These are phyloP conservation scores for Chlorocebus sabaeus DNA, from an alignment of 2,113 vertebrate genomes.

Conservation along the genomic window DNA sequence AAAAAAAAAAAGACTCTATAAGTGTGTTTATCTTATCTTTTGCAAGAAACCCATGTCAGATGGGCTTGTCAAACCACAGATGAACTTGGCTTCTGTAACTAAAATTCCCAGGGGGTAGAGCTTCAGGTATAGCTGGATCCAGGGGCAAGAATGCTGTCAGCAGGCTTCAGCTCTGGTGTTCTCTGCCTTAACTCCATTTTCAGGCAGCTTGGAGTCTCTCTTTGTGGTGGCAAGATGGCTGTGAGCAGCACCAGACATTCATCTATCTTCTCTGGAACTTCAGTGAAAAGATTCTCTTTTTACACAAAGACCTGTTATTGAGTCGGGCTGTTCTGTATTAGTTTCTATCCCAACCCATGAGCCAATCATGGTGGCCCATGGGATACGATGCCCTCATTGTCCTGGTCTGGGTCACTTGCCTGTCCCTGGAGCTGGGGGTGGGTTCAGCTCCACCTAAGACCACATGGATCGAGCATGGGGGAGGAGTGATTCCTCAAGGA, in stretches of 20 bases:
- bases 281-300: neutral
- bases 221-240: neutral
- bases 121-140: constrained; percentile 14
- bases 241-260: neutral
- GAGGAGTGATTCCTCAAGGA: constrained; percentile 45
- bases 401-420: neutral
- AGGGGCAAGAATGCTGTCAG: neutral
- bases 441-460: neutral
- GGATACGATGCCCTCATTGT: neutral
- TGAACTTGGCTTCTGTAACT: neutral
- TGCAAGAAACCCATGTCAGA: neutral
- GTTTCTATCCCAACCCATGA: neutral
- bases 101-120: neutral
- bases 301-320: neutral
- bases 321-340: neutral
- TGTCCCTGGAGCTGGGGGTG: neutral
- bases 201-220: neutral
- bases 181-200: neutral
- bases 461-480: constrained; percentile 35
- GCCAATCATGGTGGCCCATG: neutral
- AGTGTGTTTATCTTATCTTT: neutral
- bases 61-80: neutral
- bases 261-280: neutral
- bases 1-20: too few relatives aligned
- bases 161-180: neutral